Evolutionary conservation across 2,113 vertebrate species (phyloP).

Genomic region (Chaetodon auriga): DNA sequence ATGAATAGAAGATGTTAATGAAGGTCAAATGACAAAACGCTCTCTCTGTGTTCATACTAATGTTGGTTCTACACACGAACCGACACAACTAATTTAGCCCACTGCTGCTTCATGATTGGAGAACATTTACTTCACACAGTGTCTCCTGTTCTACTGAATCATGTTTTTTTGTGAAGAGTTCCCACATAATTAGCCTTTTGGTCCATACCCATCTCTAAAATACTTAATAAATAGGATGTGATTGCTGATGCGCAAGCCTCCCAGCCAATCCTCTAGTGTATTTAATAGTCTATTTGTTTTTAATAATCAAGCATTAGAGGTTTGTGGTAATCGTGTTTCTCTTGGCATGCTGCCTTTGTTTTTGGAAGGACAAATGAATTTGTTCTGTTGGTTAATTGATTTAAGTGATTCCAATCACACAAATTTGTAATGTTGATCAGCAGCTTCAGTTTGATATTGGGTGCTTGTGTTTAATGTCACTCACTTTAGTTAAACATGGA

Average conservation of each 20-base stretch:
- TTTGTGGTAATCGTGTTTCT: conserved; percentile 57
- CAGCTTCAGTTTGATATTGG: background rate
- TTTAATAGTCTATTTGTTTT: conserved; percentile 70
- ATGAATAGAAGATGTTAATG: conserved; percentile 80
- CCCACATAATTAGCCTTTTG: conserved; percentile 71
- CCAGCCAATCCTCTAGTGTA: conserved; percentile 58
- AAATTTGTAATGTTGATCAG: background rate
- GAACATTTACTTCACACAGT: conserved; percentile 55
- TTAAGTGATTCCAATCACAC: background rate
- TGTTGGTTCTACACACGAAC: conserved; percentile 52
- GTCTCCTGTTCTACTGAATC: conserved; percentile 56
- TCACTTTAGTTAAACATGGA: background rate
- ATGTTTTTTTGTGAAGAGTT: conserved; percentile 66
- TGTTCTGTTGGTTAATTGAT: conserved; percentile 40
- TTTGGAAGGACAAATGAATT: conserved; percentile 41
- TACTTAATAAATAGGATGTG: conserved; percentile 51
- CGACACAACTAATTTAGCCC: conserved; percentile 45
- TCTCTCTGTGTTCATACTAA: conserved; percentile 56
- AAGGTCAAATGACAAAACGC: conserved; percentile 78
- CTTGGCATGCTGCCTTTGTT: conserved; percentile 30
- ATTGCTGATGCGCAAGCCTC: conserved; percentile 39
- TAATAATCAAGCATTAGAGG: conserved; percentile 65
- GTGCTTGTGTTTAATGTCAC: background rate
- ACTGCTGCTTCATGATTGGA: conserved; percentile 66
- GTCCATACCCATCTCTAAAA: conserved; percentile 47